Conservation (phyloP, 2,888 invertebrate genomes). For the Diogma glabrata region DNA sequence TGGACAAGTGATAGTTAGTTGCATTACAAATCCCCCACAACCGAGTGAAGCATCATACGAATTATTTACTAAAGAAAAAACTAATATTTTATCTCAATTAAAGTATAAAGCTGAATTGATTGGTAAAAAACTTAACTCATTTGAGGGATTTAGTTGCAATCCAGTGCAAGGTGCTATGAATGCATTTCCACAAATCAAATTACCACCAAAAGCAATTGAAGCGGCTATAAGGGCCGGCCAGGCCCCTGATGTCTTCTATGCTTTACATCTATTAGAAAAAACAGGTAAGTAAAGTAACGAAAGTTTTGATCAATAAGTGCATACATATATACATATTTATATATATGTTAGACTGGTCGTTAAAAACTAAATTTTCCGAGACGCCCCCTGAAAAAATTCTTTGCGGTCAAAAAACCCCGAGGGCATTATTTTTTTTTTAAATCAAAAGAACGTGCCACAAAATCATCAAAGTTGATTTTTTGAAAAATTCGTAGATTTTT, state of each 20-base stretch:
- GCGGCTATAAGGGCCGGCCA: constrained; percentile 65
- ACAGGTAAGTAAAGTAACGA: too few species aligned
- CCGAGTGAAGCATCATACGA: constrained; percentile 81
- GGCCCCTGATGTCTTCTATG: constrained; percentile 84
- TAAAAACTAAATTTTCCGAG: too few species aligned
- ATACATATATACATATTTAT: too few species aligned
- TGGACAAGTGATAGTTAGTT: constrained; percentile 85
- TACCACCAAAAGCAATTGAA: constrained; percentile 74
- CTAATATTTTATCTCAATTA: constrained; percentile 59
- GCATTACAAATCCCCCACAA: constrained; percentile 79
- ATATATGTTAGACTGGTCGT: too few species aligned
- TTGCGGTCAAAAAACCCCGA: too few species aligned
- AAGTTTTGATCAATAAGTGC: too few species aligned
- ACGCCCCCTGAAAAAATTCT: too few species aligned
- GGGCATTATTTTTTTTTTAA: too few species aligned
- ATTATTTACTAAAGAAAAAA: constrained; percentile 61
- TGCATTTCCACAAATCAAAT: constrained; percentile 77
- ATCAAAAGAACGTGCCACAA: too few species aligned
- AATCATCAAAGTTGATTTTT: too few species aligned
- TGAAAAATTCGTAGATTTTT: too few species aligned
- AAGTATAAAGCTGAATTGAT: constrained; percentile 69
- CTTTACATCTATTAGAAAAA: constrained; percentile 78
- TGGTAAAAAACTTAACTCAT: constrained; percentile 76
- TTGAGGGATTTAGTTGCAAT: constrained; percentile 83
- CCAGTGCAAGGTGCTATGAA: constrained; percentile 93